Percentiles rank a stretch among this genome's conserved stretches.
phyloP scores from a whole-genome alignment of 2,888 invertebrate species.

The Nemoura dubitans region DNA sequence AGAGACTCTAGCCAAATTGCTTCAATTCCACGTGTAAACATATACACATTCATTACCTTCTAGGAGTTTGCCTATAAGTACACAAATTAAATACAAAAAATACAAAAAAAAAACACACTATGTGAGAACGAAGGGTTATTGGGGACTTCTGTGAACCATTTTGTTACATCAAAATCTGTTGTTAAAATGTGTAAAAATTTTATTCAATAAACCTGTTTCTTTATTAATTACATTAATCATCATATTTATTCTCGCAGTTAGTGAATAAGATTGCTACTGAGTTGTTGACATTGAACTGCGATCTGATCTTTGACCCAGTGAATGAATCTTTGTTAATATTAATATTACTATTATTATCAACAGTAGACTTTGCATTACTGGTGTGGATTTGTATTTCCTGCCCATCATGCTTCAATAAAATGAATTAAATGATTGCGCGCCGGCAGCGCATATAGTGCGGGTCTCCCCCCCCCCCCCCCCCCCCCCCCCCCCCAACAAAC shows the following conservation, averaged over 20 bases:
- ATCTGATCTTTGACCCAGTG: conserved; percentile 15
- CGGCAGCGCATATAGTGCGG: neutral
- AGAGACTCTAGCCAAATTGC: conserved; percentile 28
- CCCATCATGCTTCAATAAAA: conserved; percentile 4
- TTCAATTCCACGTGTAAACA: neutral
- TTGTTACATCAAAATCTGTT: conserved; percentile 51
- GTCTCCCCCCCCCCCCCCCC: no score
- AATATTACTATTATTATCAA: conserved; percentile 26
- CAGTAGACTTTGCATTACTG: conserved; percentile 10
- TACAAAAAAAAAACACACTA: neutral
- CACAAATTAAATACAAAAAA: conserved; percentile 31
- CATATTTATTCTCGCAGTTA: neutral
- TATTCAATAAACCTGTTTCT: conserved; percentile 52
- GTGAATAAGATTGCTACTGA: conserved; percentile 4
- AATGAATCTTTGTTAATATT: conserved; percentile 19
- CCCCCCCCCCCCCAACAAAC: neutral
- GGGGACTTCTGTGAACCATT: conserved; percentile 51
- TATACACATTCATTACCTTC: conserved; percentile 17
- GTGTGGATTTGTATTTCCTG: conserved; percentile 1
- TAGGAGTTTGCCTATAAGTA: conserved; percentile 32
- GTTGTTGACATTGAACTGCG: neutral
- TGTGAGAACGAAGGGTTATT: neutral
- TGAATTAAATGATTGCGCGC: neutral
- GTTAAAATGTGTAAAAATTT: conserved; percentile 52
- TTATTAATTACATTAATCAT: conserved; percentile 41